Evolutionary conservation across 2,113 vertebrate genomes (phyloP), one percentile per base, ranked within the genome.

Genomic region (Pluvialis apricaria): DNA sequence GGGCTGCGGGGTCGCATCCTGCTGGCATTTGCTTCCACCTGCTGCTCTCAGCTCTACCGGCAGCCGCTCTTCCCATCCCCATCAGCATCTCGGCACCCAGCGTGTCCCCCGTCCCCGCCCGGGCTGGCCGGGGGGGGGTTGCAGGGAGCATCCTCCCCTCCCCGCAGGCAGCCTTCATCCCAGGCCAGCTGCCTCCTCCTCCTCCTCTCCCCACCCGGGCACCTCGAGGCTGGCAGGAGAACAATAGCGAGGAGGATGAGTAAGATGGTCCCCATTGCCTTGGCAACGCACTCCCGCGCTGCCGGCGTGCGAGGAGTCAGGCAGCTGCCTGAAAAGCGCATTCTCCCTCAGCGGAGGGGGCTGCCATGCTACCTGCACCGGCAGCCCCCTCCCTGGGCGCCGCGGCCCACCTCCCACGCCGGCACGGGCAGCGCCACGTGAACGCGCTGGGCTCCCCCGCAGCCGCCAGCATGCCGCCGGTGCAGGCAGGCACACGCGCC

Each of bases 211-310:
- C 92, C 76, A 3, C 91, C 94, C 80, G 94, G 94, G 94, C 72
- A 97, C 89, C 80, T 96, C 72, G 14, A 87, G 86, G 92, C 94
- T 97, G 96, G 94, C 96, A 96, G 96, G 91, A 97, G 93, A 97
- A 97, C 96, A 97, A 97, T 97, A 97, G 95, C 64, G 89, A 92
- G 96, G 91, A 97, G 96, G 96, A 97, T 97, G 96, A 96, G 96
- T 97, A 97, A 97, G 95, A 97, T 97, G 96, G 96, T 97, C 95
- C 96, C 96, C 93, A 97, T 97, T 0, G 94, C 96, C 96, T 95
- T 97, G 96, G 96, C 94, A 97, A 97, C 96, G 72, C 92, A 88
- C 96, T 96, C 96, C 96, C 92, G 95, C 95, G 80, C 95, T 96
- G 91, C 93, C 52, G 38, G 82, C 75, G 85, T 21, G 34, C 72